Percentiles rank a stretch among this genome's conserved stretches.
Conservation (phyloP, 2,888 invertebrate species). For the Chymomyza amoena region DNA sequence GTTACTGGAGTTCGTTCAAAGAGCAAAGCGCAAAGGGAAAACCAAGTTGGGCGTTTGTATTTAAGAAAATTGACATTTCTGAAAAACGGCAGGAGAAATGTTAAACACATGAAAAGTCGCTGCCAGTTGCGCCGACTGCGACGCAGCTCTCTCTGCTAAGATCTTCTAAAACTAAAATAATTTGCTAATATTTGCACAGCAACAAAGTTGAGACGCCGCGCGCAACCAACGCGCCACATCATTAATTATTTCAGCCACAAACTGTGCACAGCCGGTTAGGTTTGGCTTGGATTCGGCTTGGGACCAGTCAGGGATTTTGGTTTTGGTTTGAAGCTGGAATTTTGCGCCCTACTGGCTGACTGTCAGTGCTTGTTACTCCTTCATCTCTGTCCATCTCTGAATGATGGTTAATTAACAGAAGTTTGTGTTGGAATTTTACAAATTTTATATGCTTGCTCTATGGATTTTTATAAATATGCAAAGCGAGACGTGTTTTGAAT, state of each 20-base stretch:
- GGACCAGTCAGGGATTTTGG: conserved; percentile 8
- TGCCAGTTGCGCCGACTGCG: conserved; percentile 1
- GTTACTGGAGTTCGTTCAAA: neutral
- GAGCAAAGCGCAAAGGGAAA: neutral
- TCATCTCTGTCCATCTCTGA: conserved; percentile 19
- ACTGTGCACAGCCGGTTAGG: conserved; percentile 26
- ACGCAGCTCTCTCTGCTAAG: conserved; percentile 17
- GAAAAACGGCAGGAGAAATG: conserved; percentile 37
- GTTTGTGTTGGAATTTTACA: conserved; percentile 62
- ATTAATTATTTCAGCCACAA: conserved; percentile 66
- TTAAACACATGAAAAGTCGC: conserved; percentile 41
- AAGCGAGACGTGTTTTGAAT: neutral
- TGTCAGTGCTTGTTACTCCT: conserved; percentile 7
- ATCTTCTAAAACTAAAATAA: conserved; percentile 69
- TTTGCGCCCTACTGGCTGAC: conserved; percentile 7
- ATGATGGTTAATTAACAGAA: conserved; percentile 62
- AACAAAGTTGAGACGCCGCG: conserved; percentile 47
- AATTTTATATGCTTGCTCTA: conserved; percentile 17
- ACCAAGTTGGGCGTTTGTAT: conserved; percentile 23
- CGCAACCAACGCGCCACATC: conserved; percentile 48
- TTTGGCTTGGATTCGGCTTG: conserved; percentile 4
- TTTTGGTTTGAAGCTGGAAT: conserved; percentile 17
- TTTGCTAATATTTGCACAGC: conserved; percentile 74
- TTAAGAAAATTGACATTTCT: conserved; percentile 40
- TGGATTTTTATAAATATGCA: neutral